Percentiles rank a stretch among this genome's conserved stretches.
phyloP scores from a whole-genome alignment of 2,888 invertebrate species.

The Deilephila elpenor region DNA sequence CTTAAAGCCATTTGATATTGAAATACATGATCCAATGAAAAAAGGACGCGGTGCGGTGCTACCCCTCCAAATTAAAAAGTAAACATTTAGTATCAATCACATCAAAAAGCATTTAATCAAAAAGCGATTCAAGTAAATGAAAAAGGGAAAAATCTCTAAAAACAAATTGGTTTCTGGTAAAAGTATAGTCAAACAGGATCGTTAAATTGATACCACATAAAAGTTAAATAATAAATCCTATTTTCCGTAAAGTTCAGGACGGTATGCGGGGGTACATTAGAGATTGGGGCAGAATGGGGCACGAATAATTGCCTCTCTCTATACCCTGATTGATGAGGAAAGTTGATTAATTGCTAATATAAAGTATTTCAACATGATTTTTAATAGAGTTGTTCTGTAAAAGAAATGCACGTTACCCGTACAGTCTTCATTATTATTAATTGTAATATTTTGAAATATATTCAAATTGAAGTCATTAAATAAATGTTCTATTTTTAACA shows the following conservation, averaged over 20 bases:
- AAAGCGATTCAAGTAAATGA: not conserved
- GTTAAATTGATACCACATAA: conserved; percentile 40
- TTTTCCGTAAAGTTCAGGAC: conserved; percentile 22
- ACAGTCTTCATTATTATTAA: no score
- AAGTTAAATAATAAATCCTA: conserved; percentile 47
- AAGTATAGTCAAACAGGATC: not conserved
- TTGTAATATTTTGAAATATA: not conserved
- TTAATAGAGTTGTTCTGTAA: not conserved
- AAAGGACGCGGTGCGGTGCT: no score
- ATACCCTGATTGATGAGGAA: conserved; percentile 45
- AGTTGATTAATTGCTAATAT: conserved; percentile 49
- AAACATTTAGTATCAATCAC: no score
- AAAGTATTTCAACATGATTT: not conserved
- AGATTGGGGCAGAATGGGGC: conserved; percentile 22
- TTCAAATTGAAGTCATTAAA: not conserved
- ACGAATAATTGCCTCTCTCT: conserved; percentile 35
- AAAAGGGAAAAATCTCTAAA: not conserved
- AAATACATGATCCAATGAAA: no score
- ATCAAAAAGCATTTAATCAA: conserved; percentile 7
- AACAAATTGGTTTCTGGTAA: conserved; percentile 20
- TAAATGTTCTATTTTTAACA: not conserved
- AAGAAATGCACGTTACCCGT: no score
- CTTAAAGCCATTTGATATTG: no score
- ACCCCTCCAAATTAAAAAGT: no score
- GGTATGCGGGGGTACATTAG: conserved; percentile 30